These are phyloP conservation scores for Paracyprichromis sp. DNA, from an alignment of 2,113 vertebrate species.

Conservation along the genomic window DNA sequence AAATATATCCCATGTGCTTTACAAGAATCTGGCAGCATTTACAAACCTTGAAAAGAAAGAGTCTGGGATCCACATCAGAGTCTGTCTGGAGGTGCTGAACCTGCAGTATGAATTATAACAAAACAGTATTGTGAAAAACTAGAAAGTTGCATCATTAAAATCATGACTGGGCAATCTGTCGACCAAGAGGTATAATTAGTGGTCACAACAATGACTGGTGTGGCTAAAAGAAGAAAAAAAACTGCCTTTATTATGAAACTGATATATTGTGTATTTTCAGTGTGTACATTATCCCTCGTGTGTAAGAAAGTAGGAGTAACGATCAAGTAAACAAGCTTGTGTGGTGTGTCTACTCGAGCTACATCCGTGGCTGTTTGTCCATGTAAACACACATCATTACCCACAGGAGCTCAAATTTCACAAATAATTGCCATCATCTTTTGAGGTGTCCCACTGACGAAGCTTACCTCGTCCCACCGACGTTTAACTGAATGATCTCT, in stretches of 20 bases:
- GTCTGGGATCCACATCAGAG: slow-evolving; percentile 98
- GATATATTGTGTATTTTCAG: background rate
- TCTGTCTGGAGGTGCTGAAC: slow-evolving; percentile 98
- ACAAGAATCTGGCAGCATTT: background rate
- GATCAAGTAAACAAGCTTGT: background rate
- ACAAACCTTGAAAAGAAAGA: slow-evolving; percentile 98
- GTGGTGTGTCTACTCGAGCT: background rate
- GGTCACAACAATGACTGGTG: background rate
- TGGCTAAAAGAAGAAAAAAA: background rate
- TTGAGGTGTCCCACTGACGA: background rate
- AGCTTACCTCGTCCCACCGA: slow-evolving; percentile 86
- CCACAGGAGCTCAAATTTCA: background rate
- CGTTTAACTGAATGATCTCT: slow-evolving; percentile 93
- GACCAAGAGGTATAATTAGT: background rate
- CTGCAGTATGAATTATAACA: slow-evolving; percentile 58
- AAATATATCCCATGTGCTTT: background rate
- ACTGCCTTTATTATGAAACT: background rate
- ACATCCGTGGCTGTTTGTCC: background rate
- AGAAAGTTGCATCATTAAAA: background rate
- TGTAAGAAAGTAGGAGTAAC: background rate
- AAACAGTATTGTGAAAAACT: background rate
- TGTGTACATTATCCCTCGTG: background rate
- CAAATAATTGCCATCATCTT: background rate
- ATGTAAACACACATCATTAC: background rate
- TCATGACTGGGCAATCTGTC: background rate